Evolutionary conservation across 2,888 invertebrate genomes (phyloP), one percentile per base, ranked within the genome.

Genomic region (Mesopsocus fuscifrons): DNA sequence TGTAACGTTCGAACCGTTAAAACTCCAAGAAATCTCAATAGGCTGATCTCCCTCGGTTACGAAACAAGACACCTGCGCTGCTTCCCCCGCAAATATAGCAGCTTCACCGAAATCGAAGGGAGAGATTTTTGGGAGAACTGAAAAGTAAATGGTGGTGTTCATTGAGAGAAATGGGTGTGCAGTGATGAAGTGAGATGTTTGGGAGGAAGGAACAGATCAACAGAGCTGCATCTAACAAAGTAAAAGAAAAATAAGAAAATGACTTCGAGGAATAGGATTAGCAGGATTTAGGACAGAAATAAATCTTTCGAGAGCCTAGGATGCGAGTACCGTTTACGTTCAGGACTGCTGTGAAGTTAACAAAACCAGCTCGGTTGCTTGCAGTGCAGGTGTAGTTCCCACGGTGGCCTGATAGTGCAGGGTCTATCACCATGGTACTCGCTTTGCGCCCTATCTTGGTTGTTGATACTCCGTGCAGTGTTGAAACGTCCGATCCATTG

Each of bases 51-150:
- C 59, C 44, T 56, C 53, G 33, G 54, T 52, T 30, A 58, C 55
- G 16, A 54, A 53, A 46, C 60, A 60, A 31, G 57, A 53, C 30
- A 57, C 52, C 45, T 55, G 56, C 18, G 53, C 50, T 11, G 52
- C 49, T 34, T 54, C 49, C 42, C 53, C 52, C 41, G 51, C 51
- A 48, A 50, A 48, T 43, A 52, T 46, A 41, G 51, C 47, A 43
- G 49, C 41, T 46, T 53, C 48, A 23, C 48, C 49, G 46, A 52
- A 53, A 22, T 50, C 46, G 45, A 52, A 52, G 11, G 52, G 51
- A 62, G 71, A 75, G 63, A 84, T 80, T 62, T 74, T 77, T 59
- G 83, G 83, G 56, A 74, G 59, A 64, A 83, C 83, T 84, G 64
- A 61, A 64, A 23, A 33, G 33, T 31, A 5, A 5, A 11, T 15